These are phyloP conservation scores for Karalla daura DNA, from an alignment of 2,797 vertebrate species.

Conservation along the genomic window DNA sequence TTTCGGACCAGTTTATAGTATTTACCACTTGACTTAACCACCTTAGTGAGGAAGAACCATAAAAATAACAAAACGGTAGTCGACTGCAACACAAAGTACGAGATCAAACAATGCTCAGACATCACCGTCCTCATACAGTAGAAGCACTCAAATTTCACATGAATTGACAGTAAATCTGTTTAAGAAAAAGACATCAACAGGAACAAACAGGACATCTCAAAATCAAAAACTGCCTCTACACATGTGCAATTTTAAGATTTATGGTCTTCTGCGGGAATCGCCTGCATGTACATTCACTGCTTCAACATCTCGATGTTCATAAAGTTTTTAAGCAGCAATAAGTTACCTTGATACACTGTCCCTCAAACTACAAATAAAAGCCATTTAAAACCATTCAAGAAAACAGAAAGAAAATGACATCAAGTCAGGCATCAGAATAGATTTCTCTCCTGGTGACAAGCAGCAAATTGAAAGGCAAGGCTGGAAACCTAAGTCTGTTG, in stretches of 20 bases:
- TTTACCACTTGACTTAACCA: conserved; percentile 9
- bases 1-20: conserved; percentile 1
- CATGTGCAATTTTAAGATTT: conserved; percentile 29
- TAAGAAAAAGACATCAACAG: conserved; percentile 42
- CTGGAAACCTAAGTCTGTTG: conserved; percentile 30
- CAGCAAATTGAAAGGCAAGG: conserved; percentile 31
- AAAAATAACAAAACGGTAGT: background rate
- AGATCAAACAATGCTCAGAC: background rate
- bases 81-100: background rate
- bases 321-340: conserved; percentile 34
- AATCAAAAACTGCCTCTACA: conserved; percentile 9
- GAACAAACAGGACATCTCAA: conserved; percentile 23
- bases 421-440: conserved; percentile 31
- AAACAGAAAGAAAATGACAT: conserved; percentile 8
- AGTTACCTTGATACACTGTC: conserved; percentile 18
- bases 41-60: background rate
- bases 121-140: background rate
- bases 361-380: background rate
- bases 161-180: conserved; percentile 2
- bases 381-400: conserved; percentile 12
- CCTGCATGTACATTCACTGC: conserved; percentile 52
- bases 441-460: conserved; percentile 29
- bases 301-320: conserved; percentile 15
- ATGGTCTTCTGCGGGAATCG: background rate
- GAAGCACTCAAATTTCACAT: conserved; percentile 5